These are phyloP conservation scores for Desoria tigrina DNA, from an alignment of 2,888 invertebrate genomes.

Conservation along the genomic window DNA sequence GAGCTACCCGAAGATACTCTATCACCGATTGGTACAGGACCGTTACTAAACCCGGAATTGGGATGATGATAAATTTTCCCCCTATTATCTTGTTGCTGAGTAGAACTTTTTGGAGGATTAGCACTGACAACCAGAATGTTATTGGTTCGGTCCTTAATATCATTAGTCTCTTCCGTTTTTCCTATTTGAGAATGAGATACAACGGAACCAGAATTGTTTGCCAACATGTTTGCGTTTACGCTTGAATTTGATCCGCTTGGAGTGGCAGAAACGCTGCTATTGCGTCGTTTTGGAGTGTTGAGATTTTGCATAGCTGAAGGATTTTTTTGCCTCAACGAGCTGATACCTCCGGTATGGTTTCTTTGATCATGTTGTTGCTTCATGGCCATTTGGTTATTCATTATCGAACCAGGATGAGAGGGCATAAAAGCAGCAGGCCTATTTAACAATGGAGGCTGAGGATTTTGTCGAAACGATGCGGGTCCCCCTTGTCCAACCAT, in stretches of 20 bases:
- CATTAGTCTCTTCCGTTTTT: conserved; percentile 27
- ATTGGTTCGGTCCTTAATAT: conserved; percentile 31
- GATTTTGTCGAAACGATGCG: conserved; percentile 18
- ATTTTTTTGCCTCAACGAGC: conserved; percentile 31
- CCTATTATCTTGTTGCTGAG: conserved; percentile 26
- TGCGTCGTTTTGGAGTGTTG: conserved; percentile 39
- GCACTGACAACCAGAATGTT: conserved; percentile 42
- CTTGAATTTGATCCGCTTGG: background rate
- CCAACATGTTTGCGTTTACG: background rate
- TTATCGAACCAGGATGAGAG: conserved; percentile 17
- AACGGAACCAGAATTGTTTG: too few species aligned
- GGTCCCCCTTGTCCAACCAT: conserved; percentile 26
- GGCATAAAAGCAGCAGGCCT: conserved; percentile 5
- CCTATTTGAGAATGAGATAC: conserved; percentile 32
- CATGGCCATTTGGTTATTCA: conserved; percentile 37
- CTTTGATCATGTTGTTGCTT: conserved; percentile 26
- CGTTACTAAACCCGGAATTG: conserved; percentile 13
- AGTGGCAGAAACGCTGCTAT: background rate
- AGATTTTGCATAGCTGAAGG: conserved; percentile 25
- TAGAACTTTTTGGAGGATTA: conserved; percentile 34
- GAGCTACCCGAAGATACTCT: conserved; percentile 4
- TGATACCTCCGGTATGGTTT: conserved; percentile 29
- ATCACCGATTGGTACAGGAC: conserved; percentile 23
- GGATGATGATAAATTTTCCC: conserved; percentile 35
- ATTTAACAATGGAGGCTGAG: conserved; percentile 15